Evolutionary conservation across 2,888 invertebrate species (phyloP), one percentile per base, ranked within the genome.

Genomic region (Heterodera filipjevi): DNA sequence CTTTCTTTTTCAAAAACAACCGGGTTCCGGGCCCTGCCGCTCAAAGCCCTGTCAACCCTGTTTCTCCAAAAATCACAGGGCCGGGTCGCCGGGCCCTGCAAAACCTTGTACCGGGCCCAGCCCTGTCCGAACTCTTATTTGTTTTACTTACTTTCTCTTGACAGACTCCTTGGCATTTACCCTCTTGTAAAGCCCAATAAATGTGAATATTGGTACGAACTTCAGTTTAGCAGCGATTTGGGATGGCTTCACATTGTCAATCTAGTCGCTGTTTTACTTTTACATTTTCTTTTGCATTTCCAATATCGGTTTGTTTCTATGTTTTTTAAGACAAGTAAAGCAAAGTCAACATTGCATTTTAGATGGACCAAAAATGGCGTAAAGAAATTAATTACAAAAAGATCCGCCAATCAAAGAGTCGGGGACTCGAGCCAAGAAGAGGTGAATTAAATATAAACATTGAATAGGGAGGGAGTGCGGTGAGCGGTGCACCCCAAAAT

Each of bases 161-260:
- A 19, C 49, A 95, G 96, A 90, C 92, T 95, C 87, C 92, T 95
- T 87, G 95, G 95, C 3, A 89, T 93, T 39, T 90, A 91, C 16
- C 91, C 91, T 1, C 89, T 93, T n/a, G 90, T 92, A 71, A 86
- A 89, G 46, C 92, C 91, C n/a, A 44, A 46, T 1, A 90, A 91
- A 82, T 93, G 93, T 86, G 87, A 87, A 6, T 92, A 93, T 85
- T 93, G 93, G 19, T 92, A 93, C 86, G 91, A 92, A 78, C 91
- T 93, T 72, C 91, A 92, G 79, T 93, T 93, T 89, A 91, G 92
- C 53, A 90, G 92, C 72, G 90, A 92, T 76, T 92, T 93, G 86
- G 79, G 83, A 22, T 94, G 95, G 94, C 93, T 93, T 72, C 92
- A 93, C 35, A 93, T 93, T 89, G 92, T 93, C 77, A 94, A 94